Evolutionary conservation across 2,888 invertebrate genomes (phyloP).

Genomic region (Trachelus stipa): DNA sequence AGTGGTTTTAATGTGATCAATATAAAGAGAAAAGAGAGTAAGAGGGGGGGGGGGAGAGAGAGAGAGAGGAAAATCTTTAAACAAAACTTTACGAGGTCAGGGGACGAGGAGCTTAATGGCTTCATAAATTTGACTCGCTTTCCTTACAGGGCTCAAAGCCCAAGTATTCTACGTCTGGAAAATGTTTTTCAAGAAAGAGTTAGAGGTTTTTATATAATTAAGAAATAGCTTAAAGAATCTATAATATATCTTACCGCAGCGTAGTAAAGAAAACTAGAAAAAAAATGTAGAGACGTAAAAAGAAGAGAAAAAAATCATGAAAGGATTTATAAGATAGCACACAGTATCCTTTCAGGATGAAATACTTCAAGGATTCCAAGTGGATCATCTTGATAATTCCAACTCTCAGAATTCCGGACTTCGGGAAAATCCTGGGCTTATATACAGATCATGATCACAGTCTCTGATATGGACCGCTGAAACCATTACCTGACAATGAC

Average conservation of each 20-base stretch:
- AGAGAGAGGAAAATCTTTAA: slow-evolving; percentile 10
- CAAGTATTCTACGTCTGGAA: background rate
- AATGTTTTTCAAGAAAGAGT: background rate
- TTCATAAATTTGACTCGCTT: background rate
- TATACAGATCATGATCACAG: background rate
- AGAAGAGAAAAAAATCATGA: background rate
- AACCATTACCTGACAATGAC: too few species aligned
- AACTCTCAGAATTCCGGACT: background rate
- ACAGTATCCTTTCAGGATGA: background rate
- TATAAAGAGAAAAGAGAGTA: slow-evolving; percentile 1
- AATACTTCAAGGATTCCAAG: background rate
- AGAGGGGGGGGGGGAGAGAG: background rate
- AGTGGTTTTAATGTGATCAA: background rate
- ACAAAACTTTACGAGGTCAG: background rate
- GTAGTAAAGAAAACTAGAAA: background rate
- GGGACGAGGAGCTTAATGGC: background rate
- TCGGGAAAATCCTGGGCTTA: background rate
- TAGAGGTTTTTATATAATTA: background rate
- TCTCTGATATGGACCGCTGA: too few species aligned
- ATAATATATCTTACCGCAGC: background rate
- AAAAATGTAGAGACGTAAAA: background rate
- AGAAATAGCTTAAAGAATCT: background rate
- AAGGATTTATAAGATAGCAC: background rate
- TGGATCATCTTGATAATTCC: background rate
- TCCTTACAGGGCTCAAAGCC: background rate